phyloP scores from a whole-genome alignment of 2,113 vertebrate genomes.

The Trinectes maculatus region DNA sequence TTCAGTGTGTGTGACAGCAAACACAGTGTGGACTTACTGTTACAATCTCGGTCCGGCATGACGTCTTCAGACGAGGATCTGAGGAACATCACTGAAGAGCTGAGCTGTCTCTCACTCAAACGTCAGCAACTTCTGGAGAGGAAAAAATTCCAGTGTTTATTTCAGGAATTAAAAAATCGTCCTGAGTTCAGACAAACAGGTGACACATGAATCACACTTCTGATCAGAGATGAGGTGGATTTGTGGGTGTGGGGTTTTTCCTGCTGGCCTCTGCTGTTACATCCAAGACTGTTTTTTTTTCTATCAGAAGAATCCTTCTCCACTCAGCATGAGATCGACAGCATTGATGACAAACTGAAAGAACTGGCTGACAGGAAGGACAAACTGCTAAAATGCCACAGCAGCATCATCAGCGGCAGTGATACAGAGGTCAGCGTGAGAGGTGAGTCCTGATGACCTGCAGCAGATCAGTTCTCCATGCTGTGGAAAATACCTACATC shows the following conservation, averaged over 20 bases:
- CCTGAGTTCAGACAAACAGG: slow-evolving; percentile 33
- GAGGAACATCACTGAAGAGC: slow-evolving; percentile 25
- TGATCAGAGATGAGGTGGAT: not conserved
- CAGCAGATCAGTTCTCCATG: not conserved
- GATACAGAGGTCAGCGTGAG: not conserved
- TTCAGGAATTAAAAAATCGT: slow-evolving; percentile 57
- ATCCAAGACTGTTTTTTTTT: not conserved
- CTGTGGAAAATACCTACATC: not conserved
- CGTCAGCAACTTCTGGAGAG: slow-evolving; percentile 60
- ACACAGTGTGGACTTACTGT: no score
- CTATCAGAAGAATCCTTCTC: not conserved
- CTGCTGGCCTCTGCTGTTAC: no score
- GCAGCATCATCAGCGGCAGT: not conserved
- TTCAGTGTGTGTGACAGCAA: not conserved
- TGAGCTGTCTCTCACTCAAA: slow-evolving; percentile 45
- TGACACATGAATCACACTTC: not conserved
- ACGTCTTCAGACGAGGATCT: not conserved
- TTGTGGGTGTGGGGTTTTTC: no score
- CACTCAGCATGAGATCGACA: slow-evolving; percentile 27
- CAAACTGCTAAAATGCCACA: slow-evolving; percentile 38
- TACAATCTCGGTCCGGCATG: no score
- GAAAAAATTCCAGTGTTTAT: slow-evolving; percentile 48
- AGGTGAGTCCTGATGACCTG: not conserved
- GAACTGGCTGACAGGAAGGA: slow-evolving; percentile 38
- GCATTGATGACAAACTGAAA: slow-evolving; percentile 52